Conservation (phyloP, 2,888 invertebrate genomes). For the Pandemis cinnamomeana region DNA sequence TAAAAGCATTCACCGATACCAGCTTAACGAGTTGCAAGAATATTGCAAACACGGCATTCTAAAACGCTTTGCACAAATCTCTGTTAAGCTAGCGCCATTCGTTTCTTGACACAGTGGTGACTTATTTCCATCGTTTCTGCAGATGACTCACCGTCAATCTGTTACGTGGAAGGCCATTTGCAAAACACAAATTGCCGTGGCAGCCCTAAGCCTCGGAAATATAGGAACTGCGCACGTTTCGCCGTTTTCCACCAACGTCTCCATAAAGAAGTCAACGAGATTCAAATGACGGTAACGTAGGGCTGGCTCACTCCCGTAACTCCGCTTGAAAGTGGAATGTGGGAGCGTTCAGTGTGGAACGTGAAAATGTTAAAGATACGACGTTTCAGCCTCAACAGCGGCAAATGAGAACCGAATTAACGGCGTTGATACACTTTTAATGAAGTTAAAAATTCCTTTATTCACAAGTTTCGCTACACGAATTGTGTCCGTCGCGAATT, state of each 20-base stretch:
- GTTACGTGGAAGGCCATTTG: conserved; percentile 40
- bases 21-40: background rate
- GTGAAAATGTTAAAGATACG: background rate
- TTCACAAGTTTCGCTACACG: conserved; percentile 27
- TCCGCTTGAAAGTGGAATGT: too few relatives aligned
- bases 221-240: conserved; percentile 40
- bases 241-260: conserved; percentile 37
- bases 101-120: conserved; percentile 23
- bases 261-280: conserved; percentile 26
- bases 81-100: conserved; percentile 16
- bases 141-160: conserved; percentile 34
- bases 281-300: conserved; percentile 18
- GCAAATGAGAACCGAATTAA: conserved; percentile 35
- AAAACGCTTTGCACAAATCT: conserved; percentile 16
- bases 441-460: conserved; percentile 31
- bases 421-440: conserved; percentile 37
- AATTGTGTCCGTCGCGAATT: conserved; percentile 20
- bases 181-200: conserved; percentile 35
- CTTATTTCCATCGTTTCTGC: conserved; percentile 26
- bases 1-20: background rate
- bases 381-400: background rate
- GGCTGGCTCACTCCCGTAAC: background rate
- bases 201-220: conserved; percentile 38
- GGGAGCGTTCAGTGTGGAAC: background rate
- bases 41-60: conserved; percentile 1